Percentiles rank a stretch among this genome's conserved stretches.
phyloP scores from a whole-genome alignment of 2,888 invertebrate genomes.

The Leucophenga montana region DNA sequence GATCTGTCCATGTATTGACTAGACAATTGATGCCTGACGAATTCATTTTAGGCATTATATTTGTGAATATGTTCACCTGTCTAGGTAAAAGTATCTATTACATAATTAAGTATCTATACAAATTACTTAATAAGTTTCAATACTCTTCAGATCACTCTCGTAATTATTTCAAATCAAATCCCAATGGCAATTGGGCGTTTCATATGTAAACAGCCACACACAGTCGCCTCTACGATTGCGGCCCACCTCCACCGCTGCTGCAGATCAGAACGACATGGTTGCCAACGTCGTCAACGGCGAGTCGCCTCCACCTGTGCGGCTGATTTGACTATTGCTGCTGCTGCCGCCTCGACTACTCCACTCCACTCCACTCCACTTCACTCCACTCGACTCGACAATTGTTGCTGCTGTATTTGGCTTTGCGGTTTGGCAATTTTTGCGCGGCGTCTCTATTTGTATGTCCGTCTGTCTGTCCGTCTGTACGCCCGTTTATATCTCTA shows the following conservation, averaged over 20 bases:
- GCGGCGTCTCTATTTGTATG: constrained; percentile 14
- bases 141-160: no score
- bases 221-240: background rate
- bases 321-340: constrained; percentile 6
- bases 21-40: no score
- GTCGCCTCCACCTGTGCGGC: constrained; percentile 19
- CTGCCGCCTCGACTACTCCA: background rate
- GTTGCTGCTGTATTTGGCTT: background rate
- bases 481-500: background rate
- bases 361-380: background rate
- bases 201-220: background rate
- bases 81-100: no score
- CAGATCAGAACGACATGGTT: no score
- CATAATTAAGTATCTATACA: no score
- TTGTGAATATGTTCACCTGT: no score
- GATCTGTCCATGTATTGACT: no score
- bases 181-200: constrained; percentile 11
- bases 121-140: no score
- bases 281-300: background rate
- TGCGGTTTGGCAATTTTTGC: background rate
- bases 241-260: no score
- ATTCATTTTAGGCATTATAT: no score
- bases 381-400: background rate
- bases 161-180: background rate
- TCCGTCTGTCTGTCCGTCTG: background rate